These are phyloP conservation scores for Musca domestica DNA, from an alignment of 1,140 invertebrate species.

Conservation along the genomic window DNA sequence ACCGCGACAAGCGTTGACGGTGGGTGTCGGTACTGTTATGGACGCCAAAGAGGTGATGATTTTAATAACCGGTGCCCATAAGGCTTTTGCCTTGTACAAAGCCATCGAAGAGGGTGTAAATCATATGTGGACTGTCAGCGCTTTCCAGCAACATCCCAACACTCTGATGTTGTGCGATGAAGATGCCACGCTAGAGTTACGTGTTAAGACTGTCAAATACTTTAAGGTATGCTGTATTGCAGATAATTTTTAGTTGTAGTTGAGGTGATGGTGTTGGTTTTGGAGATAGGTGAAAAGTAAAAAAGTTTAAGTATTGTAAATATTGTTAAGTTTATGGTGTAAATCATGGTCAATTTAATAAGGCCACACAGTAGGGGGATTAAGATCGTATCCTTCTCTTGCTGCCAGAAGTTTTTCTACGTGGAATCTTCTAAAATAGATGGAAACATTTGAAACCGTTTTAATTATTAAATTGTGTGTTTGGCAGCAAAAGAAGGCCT, in stretches of 20 bases:
- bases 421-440: too few species aligned
- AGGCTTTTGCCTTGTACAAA: slow-evolving; percentile 94
- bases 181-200: slow-evolving; percentile 93
- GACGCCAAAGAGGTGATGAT: slow-evolving; percentile 98
- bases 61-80: slow-evolving; percentile 95
- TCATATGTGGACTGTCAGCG: slow-evolving; percentile 99
- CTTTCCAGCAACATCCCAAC: slow-evolving; percentile 92
- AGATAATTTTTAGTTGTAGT: background rate
- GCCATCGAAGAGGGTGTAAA: slow-evolving; percentile 92
- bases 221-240: slow-evolving; percentile 76
- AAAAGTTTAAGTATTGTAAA: too few species aligned
- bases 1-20: slow-evolving; percentile 91
- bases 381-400: too few species aligned
- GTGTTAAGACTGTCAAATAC: slow-evolving; percentile 98
- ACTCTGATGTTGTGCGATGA: slow-evolving; percentile 96
- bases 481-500: too few species aligned
- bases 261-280: background rate
- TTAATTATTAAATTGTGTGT: too few species aligned
- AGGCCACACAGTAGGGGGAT: too few species aligned
- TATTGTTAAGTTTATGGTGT: too few species aligned
- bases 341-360: too few species aligned
- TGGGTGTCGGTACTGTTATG: slow-evolving; percentile 99
- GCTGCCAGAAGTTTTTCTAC: too few species aligned
- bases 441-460: too few species aligned
- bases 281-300: too few species aligned